Conservation (phyloP, 2,113 vertebrate species). For the Piliocolobus tephrosceles region DNA sequence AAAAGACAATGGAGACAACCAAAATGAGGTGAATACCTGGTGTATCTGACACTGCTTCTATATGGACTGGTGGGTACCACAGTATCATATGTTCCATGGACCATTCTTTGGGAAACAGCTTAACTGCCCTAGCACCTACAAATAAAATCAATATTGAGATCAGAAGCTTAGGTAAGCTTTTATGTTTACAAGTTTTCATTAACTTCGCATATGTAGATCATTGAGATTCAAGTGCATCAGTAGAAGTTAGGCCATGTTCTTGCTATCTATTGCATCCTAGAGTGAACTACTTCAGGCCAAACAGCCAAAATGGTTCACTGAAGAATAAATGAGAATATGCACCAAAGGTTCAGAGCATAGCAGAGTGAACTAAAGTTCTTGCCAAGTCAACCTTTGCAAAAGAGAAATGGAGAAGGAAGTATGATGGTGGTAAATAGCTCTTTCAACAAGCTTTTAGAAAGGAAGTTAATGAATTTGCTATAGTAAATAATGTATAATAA, state of each 20-base stretch:
- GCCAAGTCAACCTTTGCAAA: constrained; percentile 36
- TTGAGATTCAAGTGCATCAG: background rate
- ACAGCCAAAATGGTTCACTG: constrained; percentile 7
- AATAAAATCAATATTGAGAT: constrained; percentile 6
- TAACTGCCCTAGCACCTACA: background rate
- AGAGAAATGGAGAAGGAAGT: background rate
- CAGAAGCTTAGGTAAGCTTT: background rate
- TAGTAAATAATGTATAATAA: constrained; percentile 34
- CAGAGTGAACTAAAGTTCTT: constrained; percentile 26
- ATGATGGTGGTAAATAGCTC: background rate
- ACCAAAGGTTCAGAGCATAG: background rate
- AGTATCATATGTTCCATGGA: background rate
- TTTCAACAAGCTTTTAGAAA: constrained; percentile 14
- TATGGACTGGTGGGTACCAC: background rate
- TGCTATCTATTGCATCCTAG: background rate
- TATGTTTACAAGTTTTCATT: background rate
- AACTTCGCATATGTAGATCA: background rate
- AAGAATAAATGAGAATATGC: constrained; percentile 31
- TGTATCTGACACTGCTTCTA: background rate
- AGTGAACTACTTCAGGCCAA: constrained; percentile 11
- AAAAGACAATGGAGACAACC: background rate
- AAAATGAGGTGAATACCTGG: background rate
- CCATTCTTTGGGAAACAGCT: background rate
- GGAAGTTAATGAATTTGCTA: constrained; percentile 27
- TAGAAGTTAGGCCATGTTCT: background rate